phyloP scores from a whole-genome alignment of 2,797 vertebrate species.

The Salmo trutta region DNA sequence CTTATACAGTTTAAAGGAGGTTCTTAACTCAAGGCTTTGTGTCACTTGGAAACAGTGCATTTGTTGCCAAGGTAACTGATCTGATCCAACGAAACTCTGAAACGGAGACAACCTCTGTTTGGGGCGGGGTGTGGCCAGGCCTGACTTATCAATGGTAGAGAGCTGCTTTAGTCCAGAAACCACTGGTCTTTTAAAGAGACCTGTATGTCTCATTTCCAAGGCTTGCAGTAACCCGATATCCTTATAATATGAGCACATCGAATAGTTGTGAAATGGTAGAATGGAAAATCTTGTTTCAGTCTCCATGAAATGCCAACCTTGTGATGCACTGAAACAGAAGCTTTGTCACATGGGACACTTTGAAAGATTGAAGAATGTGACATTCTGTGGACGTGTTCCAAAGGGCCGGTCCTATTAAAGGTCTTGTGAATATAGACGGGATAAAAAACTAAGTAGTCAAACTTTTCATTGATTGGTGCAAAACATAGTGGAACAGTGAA shows the following conservation, averaged over 20 bases:
- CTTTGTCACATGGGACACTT: slow-evolving; percentile 5
- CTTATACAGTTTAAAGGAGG: slow-evolving; percentile 62
- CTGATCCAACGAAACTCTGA: slow-evolving; percentile 63
- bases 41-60: slow-evolving; percentile 72
- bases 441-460: too few relatives aligned
- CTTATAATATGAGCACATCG: slow-evolving; percentile 35
- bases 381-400: not conserved
- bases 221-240: slow-evolving; percentile 48
- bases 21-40: slow-evolving; percentile 67
- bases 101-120: slow-evolving; percentile 60
- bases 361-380: slow-evolving; percentile 15
- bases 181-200: slow-evolving; percentile 28
- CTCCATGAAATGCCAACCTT: slow-evolving; percentile 41
- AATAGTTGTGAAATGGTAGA: slow-evolving; percentile 42
- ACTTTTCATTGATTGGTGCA: too few relatives aligned
- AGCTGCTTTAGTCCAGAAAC: slow-evolving; percentile 29
- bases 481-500: not conserved
- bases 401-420: not conserved
- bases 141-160: slow-evolving; percentile 28
- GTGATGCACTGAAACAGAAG: slow-evolving; percentile 42
- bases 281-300: slow-evolving; percentile 50
- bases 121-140: slow-evolving; percentile 42
- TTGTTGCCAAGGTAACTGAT: slow-evolving; percentile 70
- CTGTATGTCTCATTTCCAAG: slow-evolving; percentile 27
- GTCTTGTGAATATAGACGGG: not conserved